Base-by-base conservation (phyloP, 2,797 vertebrate species). In the Sebastes taczanowskii region DNA sequence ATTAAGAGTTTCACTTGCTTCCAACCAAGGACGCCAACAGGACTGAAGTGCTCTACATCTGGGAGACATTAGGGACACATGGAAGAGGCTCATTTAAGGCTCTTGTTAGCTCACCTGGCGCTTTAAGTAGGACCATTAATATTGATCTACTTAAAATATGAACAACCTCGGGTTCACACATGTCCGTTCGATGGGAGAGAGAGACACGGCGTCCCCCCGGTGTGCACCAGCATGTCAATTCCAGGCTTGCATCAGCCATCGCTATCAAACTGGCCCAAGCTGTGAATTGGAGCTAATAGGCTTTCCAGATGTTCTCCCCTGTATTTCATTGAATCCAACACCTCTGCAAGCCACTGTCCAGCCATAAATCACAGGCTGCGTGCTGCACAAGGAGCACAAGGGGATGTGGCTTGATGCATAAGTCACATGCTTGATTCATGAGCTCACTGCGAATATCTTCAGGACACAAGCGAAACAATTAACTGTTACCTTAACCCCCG, bases 261-360 rank as follows among this genome's bases (percentile, higher is more conserved):
- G 55, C 86, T 88, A 95, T 96, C 94, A 94, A 94, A 91, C 80
- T 74, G 91, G 90, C 90, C 85, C 76, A 86, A 90, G 88, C 93
- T 90, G 90, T 91, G 94, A 96, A 94, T 92, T 65, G 85, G 68
- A 77, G 74, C 82, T 90, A 92, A 96, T 94, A 88, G 78, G 7
- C 81, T 96, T 95, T 91, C 94, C 95, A 97, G 96, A 96, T 96
- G 96, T 94, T 95, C 80, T 87, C 65, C 87, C 87, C 89, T 94
- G 82, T 88, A 90, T 90, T 94, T 93, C 88, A 91, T 91, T 92
- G 91, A 94, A 91, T 90, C 91, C 94, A 94, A 93, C 94, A 95
- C 95, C 95, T 96, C 94, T 92, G 90, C 90, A 91, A 90, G 92
- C 93, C 90, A 93, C 92, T 92, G 94, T 94, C 93, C 92, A 86